phyloP scores from a whole-genome alignment of 2,888 invertebrate genomes.

The Branchellion lobata region DNA sequence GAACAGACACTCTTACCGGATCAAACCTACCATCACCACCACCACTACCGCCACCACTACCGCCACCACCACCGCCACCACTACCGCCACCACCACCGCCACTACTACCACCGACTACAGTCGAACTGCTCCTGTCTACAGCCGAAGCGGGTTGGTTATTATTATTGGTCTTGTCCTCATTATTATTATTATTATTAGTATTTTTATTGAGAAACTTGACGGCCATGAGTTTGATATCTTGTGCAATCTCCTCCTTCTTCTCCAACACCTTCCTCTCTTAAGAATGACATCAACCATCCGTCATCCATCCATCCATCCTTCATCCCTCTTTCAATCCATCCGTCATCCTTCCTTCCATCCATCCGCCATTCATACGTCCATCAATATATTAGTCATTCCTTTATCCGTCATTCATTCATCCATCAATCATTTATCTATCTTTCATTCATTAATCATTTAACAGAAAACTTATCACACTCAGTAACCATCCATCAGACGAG shows the following conservation, averaged over 20 bases:
- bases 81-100: background rate
- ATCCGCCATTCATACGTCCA: too few species aligned
- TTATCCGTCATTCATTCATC: too few species aligned
- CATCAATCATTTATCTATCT: too few species aligned
- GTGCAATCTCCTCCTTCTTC: constrained; percentile 1
- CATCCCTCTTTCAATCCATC: too few species aligned
- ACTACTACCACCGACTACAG: background rate
- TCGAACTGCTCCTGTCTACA: background rate
- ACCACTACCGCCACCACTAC: background rate
- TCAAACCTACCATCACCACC: constrained; percentile 36
- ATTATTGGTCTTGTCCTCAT: background rate
- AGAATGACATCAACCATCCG: background rate
- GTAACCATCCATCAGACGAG: too few species aligned
- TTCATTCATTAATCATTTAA: too few species aligned
- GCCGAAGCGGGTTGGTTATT: background rate
- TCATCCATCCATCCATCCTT: too few species aligned
- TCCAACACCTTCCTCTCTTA: background rate
- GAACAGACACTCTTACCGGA: constrained; percentile 74
- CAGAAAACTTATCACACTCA: too few species aligned
- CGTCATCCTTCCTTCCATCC: too few species aligned
- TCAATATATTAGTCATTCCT: too few species aligned
- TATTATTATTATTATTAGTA: background rate
- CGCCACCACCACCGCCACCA: background rate
- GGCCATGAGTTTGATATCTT: constrained; percentile 36
- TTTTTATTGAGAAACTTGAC: constrained; percentile 18